These are phyloP conservation scores for Drosophila trapezifrons DNA, from an alignment of 1,140 invertebrate genomes.

Conservation along the genomic window DNA sequence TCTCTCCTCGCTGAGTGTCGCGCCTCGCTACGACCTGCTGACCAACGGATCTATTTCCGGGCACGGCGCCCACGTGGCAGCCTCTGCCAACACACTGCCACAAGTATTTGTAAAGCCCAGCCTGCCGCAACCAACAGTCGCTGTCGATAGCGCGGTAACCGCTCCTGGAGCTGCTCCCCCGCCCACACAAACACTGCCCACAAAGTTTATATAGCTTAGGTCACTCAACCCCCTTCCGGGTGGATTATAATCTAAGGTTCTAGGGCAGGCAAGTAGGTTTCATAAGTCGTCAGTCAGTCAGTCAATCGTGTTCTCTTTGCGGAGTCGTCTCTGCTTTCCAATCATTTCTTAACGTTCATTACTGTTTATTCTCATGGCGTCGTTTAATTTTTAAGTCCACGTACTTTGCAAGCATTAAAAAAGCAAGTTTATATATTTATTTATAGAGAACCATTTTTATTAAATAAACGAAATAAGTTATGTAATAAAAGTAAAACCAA, in stretches of 20 bases:
- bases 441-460: conserved; percentile 77
- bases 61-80: conserved; percentile 22
- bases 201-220: conserved; percentile 62
- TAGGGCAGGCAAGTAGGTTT: conserved; percentile 48
- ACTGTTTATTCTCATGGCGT: conserved; percentile 31
- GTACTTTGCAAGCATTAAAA: conserved; percentile 58
- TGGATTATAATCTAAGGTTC: conserved; percentile 46
- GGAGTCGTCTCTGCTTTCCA: conserved; percentile 15
- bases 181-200: conserved; percentile 60
- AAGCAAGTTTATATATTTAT: conserved; percentile 67
- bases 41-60: conserved; percentile 32
- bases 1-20: conserved; percentile 72
- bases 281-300: conserved; percentile 15
- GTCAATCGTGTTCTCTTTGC: conserved; percentile 9
- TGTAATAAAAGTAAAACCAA: conserved; percentile 57
- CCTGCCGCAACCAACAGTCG: conserved; percentile 47
- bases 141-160: conserved; percentile 24
- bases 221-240: conserved; percentile 15
- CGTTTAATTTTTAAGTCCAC: conserved; percentile 28
- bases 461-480: conserved; percentile 79
- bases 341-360: conserved; percentile 32
- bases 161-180: conserved; percentile 31
- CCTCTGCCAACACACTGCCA: conserved; percentile 70
- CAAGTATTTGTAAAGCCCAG: conserved; percentile 81
- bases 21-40: conserved; percentile 62